Evolutionary conservation across 2,113 vertebrate genomes (phyloP).

Genomic region (Trichomycterus rosablanca): DNA sequence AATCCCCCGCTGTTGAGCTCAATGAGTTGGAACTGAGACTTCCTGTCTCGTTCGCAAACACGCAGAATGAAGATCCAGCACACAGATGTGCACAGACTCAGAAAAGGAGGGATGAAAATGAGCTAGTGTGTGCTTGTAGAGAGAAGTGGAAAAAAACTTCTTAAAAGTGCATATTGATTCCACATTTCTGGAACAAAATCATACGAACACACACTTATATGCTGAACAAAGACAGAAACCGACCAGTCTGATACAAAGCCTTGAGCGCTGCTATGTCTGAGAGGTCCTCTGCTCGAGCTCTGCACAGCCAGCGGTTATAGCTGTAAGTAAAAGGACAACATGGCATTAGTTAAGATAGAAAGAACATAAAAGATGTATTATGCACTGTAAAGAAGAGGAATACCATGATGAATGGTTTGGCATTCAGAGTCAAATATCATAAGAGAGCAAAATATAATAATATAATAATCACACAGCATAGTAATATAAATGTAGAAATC

Average conservation of each 20-base stretch:
- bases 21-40: constrained; percentile 45
- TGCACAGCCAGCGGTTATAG: constrained; percentile 93
- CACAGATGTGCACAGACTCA: constrained; percentile 23
- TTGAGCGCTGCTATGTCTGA: constrained; percentile 95
- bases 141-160: neutral
- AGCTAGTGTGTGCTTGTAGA: constrained; percentile 4
- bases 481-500: no score
- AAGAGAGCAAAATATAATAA: no score
- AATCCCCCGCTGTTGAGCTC: constrained; percentile 37
- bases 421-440: no score
- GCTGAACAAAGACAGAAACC: constrained; percentile 33
- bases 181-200: neutral
- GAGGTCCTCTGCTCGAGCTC: constrained; percentile 91
- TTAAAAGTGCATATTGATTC: neutral
- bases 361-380: neutral
- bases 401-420: no score
- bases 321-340: constrained; percentile 66
- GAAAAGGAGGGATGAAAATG: no score
- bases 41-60: constrained; percentile 40
- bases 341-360: no score
- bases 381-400: no score
- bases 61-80: constrained; percentile 35
- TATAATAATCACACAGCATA: no score
- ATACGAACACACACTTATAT: neutral
- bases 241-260: constrained; percentile 95